Evolutionary conservation across 2,888 invertebrate species (phyloP).

Genomic region (Andrena marginata): DNA sequence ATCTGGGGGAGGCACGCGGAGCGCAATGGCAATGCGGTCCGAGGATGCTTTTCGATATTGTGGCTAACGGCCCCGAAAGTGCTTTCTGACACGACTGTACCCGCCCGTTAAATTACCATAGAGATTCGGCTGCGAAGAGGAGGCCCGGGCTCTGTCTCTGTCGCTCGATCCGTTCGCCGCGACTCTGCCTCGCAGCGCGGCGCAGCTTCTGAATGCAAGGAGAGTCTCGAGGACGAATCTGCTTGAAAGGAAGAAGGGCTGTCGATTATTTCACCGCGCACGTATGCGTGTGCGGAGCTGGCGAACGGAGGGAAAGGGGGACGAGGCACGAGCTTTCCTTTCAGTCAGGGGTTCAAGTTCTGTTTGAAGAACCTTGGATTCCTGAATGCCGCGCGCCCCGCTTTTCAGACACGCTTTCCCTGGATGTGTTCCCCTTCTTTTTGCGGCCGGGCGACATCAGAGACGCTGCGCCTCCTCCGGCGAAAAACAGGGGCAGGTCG

Average conservation of each 20-base stretch:
- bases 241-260: constrained; percentile 45
- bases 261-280: constrained; percentile 62
- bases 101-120: constrained; percentile 60
- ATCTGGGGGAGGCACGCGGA: background rate
- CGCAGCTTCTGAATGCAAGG: constrained; percentile 28
- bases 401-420: constrained; percentile 23
- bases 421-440: background rate
- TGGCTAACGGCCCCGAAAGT: background rate
- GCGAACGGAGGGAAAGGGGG: constrained; percentile 32
- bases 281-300: constrained; percentile 1
- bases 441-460: no score
- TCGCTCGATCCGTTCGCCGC: background rate
- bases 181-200: background rate
- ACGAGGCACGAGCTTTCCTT: constrained; percentile 40
- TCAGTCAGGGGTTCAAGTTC: constrained; percentile 51
- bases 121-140: constrained; percentile 63
- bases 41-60: background rate
- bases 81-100: constrained; percentile 51
- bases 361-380: constrained; percentile 58
- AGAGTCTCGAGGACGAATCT: constrained; percentile 59
- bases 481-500: background rate
- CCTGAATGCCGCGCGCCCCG: constrained; percentile 20
- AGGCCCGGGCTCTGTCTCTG: constrained; percentile 4
- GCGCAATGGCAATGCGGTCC: background rate
- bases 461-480: background rate